These are phyloP conservation scores for Alca torda DNA, from an alignment of 2,797 vertebrate species.

Conservation along the genomic window DNA sequence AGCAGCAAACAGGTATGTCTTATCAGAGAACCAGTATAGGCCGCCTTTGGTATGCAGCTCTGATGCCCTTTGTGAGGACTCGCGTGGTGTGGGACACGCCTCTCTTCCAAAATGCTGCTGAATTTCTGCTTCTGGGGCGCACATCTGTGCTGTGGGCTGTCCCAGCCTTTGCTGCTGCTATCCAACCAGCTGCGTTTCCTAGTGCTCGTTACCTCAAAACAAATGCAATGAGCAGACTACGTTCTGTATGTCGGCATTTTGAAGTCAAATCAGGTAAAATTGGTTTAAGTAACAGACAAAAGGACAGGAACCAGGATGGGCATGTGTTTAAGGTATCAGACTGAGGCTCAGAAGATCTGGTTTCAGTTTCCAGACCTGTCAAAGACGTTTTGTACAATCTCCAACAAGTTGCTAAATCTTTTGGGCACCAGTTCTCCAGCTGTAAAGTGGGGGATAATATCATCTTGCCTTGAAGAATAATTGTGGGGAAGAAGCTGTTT, in stretches of 20 bases:
- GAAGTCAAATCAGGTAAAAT: background rate
- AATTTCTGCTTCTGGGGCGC: background rate
- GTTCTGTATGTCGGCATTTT: background rate
- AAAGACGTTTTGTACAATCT: background rate
- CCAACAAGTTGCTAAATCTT: constrained; percentile 30
- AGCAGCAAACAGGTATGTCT: background rate
- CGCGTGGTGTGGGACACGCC: fast-evolving
- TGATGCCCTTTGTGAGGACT: background rate
- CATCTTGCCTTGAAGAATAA: constrained; percentile 11
- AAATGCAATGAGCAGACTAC: background rate
- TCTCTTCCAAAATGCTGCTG: background rate
- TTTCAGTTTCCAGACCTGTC: constrained; percentile 34
- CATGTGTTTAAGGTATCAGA: constrained; percentile 45
- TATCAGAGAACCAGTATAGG: background rate
- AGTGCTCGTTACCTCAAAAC: background rate
- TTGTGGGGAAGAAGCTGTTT: constrained; percentile 5
- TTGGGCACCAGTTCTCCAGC: background rate
- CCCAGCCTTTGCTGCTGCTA: background rate
- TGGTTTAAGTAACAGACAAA: background rate
- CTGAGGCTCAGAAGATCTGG: background rate
- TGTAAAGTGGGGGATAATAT: background rate
- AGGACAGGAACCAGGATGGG: background rate
- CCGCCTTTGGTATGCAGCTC: background rate
- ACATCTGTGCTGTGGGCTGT: background rate
- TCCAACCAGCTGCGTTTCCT: background rate